Evolutionary conservation across 2,113 vertebrate species (phyloP).

Genomic region (Turnix velox): DNA sequence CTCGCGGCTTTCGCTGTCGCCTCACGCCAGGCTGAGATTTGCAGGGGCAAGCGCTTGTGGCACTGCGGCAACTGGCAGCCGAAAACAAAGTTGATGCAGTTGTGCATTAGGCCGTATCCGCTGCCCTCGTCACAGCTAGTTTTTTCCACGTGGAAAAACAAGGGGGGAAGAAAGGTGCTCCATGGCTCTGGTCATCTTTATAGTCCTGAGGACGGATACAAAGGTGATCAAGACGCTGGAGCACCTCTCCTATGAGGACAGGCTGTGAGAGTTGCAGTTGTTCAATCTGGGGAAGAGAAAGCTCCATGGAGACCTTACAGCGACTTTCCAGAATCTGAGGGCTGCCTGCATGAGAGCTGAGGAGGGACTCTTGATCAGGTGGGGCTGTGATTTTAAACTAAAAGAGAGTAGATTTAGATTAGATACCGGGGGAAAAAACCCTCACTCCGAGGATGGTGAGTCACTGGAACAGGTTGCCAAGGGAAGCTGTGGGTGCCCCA

Average conservation of each 20-base stretch:
- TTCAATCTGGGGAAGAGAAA: neutral
- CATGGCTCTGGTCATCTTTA: neutral
- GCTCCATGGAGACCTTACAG: neutral
- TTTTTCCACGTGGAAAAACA: neutral
- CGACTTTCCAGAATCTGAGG: neutral
- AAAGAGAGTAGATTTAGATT: neutral
- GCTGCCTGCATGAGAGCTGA: neutral
- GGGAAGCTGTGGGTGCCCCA: neutral
- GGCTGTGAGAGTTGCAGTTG: neutral
- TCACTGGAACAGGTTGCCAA: neutral
- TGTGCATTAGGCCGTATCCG: fast-evolving
- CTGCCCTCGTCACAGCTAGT: neutral
- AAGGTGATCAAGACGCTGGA: neutral
- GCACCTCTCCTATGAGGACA: neutral
- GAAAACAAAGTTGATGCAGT: fast-evolving
- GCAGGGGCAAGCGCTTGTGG: neutral
- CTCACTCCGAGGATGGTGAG: neutral
- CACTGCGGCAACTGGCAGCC: neutral
- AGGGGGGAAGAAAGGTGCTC: neutral
- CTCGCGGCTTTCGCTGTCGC: neutral
- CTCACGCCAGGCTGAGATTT: fast-evolving
- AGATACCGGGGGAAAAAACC: neutral
- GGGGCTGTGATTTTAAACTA: neutral
- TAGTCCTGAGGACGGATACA: neutral
- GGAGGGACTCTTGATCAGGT: neutral